These are phyloP conservation scores for Daphoenositta chrysoptera DNA, from an alignment of 2,113 vertebrate genomes.

Conservation along the genomic window DNA sequence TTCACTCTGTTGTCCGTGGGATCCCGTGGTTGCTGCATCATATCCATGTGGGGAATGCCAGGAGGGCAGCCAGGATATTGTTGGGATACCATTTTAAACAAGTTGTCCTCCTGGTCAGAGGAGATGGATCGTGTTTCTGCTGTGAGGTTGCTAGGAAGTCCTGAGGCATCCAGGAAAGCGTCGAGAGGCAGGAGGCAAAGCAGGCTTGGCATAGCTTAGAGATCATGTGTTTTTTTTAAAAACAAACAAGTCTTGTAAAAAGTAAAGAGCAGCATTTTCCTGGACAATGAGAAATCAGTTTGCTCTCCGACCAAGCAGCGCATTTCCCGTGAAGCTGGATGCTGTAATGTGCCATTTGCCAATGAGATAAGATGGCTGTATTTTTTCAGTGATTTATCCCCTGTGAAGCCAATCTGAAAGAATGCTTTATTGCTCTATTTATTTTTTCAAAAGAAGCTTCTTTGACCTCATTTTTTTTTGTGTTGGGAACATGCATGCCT, in stretches of 20 bases:
- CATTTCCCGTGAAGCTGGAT: not conserved
- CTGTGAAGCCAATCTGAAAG: conserved; percentile 29
- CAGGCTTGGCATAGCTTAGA: not conserved
- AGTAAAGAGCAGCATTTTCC: conserved; percentile 20
- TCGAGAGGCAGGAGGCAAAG: not conserved
- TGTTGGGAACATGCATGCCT: not conserved
- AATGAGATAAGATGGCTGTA: conserved; percentile 22
- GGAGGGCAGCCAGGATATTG: not conserved
- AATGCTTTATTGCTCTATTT: conserved; percentile 63
- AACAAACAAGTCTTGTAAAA: conserved; percentile 24
- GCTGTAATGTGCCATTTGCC: not conserved
- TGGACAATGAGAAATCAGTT: not conserved
- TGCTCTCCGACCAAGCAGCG: not conserved
- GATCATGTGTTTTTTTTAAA: not conserved
- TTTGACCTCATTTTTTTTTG: conserved; percentile 31
- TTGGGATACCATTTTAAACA: not conserved
- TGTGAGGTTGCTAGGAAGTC: not conserved
- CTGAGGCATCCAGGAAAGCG: not conserved
- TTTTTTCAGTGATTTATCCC: conserved; percentile 47
- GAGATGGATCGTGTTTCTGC: not conserved
- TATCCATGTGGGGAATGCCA: not conserved
- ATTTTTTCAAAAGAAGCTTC: conserved; percentile 42
- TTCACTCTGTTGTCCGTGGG: accelerated
- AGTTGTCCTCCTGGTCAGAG: not conserved
- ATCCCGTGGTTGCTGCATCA: accelerated